Percentiles rank a stretch among this genome's conserved stretches.
These are phyloP conservation scores for Pitangus sulphuratus DNA, from an alignment of 2,797 vertebrate species.

Conservation along the genomic window DNA sequence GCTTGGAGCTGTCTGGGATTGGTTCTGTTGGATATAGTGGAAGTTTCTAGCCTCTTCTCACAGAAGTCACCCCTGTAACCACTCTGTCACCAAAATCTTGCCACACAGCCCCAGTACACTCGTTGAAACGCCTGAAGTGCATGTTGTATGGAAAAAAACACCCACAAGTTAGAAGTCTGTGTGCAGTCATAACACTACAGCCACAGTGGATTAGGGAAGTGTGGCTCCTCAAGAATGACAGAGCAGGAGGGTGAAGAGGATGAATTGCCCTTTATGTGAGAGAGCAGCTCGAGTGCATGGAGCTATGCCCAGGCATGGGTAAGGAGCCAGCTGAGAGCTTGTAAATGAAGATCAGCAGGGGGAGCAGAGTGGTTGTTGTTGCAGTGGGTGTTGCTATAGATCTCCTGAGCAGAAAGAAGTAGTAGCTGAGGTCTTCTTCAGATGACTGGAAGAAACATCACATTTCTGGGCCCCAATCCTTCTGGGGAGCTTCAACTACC, in stretches of 20 bases:
- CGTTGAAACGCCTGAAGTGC: not conserved
- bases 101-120: not conserved
- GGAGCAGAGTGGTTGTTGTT: not conserved
- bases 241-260: not conserved
- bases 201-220: not conserved
- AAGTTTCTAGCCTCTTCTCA: not conserved
- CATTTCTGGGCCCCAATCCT: not conserved
- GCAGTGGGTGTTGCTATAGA: fast-evolving
- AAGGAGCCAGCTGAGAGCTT: not conserved
- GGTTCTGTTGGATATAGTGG: not conserved
- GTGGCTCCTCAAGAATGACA: not conserved
- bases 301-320: fast-evolving
- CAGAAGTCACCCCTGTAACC: fast-evolving
- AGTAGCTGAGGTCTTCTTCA: not conserved
- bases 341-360: not conserved
- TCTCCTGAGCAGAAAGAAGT: not conserved
- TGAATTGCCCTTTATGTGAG: not conserved
- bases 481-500: not conserved
- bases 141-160: not conserved
- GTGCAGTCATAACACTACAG: not conserved
- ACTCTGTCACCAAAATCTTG: not conserved
- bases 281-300: not conserved
- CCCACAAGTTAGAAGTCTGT: not conserved
- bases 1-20: not conserved
- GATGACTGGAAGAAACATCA: not conserved